A percentile compares a stretch with the other conserved stretches of the same genome.
Evolutionary conservation across 1,140 invertebrate species (phyloP).

Genomic region (Macrosteles quadrilineatus): DNA sequence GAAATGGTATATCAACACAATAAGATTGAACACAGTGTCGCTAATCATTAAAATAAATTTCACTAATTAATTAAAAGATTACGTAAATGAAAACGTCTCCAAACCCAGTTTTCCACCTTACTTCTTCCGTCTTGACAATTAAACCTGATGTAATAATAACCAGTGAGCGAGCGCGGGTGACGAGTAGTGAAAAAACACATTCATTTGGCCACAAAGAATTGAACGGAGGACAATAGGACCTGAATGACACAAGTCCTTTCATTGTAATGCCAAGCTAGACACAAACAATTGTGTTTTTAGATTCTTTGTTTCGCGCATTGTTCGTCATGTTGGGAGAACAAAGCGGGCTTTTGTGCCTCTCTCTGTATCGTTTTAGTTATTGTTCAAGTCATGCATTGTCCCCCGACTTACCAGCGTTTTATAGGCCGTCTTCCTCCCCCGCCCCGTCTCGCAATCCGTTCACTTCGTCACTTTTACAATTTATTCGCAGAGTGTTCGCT

Average conservation of each 20-base stretch:
- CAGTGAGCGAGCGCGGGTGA: neutral
- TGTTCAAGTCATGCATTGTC: conserved; percentile 42
- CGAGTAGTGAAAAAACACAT: neutral
- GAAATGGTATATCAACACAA: too few species aligned
- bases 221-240: conserved; percentile 10
- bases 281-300: conserved; percentile 44
- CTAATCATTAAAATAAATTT: too few species aligned
- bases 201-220: conserved; percentile 14
- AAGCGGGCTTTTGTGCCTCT: conserved; percentile 37
- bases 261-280: conserved; percentile 42
- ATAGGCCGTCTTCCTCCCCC: conserved; percentile 37
- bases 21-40: too few species aligned
- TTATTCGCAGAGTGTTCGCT: too few species aligned
- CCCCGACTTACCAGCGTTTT: conserved; percentile 42
- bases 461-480: neutral
- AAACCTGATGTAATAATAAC: too few species aligned
- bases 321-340: conserved; percentile 43
- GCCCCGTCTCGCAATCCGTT: neutral
- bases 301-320: conserved; percentile 43
- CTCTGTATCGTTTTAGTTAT: conserved; percentile 43
- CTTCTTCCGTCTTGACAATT: too few species aligned
- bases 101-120: too few species aligned
- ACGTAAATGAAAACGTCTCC: too few species aligned
- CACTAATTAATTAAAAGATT: too few species aligned
- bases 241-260: conserved; percentile 42